phyloP scores from a whole-genome alignment of 2,113 vertebrate species.

The Hepsetus odoe region DNA sequence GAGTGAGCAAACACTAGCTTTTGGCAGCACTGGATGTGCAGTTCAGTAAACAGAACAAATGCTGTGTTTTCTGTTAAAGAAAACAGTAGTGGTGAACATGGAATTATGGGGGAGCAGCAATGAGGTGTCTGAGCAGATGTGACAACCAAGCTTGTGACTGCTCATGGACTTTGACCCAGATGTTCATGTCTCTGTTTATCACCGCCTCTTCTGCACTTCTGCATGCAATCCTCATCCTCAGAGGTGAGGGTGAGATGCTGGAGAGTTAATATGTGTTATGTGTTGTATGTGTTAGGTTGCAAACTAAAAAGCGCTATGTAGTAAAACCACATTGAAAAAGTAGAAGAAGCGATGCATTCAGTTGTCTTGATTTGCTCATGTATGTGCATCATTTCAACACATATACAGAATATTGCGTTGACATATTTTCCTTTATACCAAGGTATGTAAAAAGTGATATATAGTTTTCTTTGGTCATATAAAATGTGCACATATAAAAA shows the following conservation, averaged over 20 bases:
- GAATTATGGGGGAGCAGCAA: constrained; percentile 47
- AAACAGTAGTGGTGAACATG: constrained; percentile 54
- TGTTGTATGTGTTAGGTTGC: not conserved
- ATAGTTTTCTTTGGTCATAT: too few species aligned
- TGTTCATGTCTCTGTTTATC: constrained; percentile 68
- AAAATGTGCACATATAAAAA: too few species aligned
- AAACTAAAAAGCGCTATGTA: not conserved
- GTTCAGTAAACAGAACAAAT: constrained; percentile 30
- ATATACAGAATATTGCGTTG: too few species aligned
- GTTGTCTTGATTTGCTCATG: too few species aligned
- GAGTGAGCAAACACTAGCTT: constrained; percentile 25
- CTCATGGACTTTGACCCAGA: constrained; percentile 60
- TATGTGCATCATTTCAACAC: not conserved
- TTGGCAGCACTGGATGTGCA: constrained; percentile 5
- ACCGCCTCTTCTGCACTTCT: constrained; percentile 55
- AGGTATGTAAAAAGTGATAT: too few species aligned
- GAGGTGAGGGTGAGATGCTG: constrained; percentile 60
- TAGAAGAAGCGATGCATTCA: too few species aligned
- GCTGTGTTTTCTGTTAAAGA: constrained; percentile 48
- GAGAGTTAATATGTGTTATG: constrained; percentile 61
- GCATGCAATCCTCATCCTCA: constrained; percentile 47
- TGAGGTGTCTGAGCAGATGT: constrained; percentile 47
- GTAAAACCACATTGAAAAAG: too few species aligned
- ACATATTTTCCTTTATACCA: too few species aligned
- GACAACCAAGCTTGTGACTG: constrained; percentile 48